phyloP scores from a whole-genome alignment of 2,888 invertebrate genomes.

The Resseliella maxima region DNA sequence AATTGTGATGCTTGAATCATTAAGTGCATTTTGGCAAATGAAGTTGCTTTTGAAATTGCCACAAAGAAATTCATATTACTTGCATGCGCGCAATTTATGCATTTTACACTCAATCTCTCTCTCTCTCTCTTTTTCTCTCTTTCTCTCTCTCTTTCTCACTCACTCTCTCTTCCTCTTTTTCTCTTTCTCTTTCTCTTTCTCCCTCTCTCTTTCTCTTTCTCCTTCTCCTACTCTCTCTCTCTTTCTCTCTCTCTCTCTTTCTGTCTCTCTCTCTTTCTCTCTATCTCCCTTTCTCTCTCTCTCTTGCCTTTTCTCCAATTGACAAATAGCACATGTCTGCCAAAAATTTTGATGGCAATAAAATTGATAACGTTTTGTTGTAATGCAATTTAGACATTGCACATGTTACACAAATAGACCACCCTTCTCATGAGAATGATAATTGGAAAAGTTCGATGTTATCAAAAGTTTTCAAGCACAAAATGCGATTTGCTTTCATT shows the following conservation, averaged over 20 bases:
- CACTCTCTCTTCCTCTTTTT: no score
- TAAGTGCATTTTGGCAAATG: constrained; percentile 40
- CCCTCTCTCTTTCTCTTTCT: no score
- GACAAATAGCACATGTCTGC: constrained; percentile 37
- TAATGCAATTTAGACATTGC: not conserved
- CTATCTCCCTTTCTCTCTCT: no score
- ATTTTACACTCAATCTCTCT: not conserved
- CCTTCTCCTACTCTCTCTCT: no score
- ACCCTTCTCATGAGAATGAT: not conserved
- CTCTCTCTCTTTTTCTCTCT: no score
- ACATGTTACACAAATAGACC: not conserved
- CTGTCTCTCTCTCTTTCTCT: no score
- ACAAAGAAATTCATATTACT: not conserved
- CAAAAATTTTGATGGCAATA: not conserved
- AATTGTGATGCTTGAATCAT: not conserved
- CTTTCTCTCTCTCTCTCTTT: no score
- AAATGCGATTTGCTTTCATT: not conserved
- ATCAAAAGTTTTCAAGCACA: constrained; percentile 16
- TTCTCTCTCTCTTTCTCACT: no score
- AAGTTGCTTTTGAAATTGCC: not conserved
- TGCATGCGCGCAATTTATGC: not conserved
- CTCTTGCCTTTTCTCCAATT: no score
- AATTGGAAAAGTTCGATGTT: constrained; percentile 39
- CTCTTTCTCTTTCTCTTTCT: no score
- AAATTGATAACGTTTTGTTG: constrained; percentile 9